phyloP scores from a whole-genome alignment of 1,140 invertebrate species.

The Drosophila nigrodunni region DNA sequence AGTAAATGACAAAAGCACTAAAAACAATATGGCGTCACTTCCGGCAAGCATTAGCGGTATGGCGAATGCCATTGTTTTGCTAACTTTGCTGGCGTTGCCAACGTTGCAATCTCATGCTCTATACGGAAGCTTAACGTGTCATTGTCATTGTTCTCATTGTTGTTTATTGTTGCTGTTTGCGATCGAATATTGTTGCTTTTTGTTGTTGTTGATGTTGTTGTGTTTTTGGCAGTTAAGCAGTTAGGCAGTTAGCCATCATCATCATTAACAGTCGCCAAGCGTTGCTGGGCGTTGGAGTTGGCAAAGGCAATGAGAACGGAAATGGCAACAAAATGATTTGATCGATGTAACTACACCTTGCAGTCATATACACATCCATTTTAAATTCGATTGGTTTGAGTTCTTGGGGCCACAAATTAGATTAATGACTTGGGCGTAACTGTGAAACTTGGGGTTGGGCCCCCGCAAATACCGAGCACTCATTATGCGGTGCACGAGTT shows the following conservation, averaged over 20 bases:
- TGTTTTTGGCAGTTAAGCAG: not conserved
- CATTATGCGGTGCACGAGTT: conserved; percentile 80
- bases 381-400: conserved; percentile 48
- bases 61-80: conserved; percentile 29
- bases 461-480: conserved; percentile 40
- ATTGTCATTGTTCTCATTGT: conserved; percentile 55
- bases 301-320: not conserved
- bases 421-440: conserved; percentile 67
- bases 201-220: conserved; percentile 20
- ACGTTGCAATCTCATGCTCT: conserved; percentile 62
- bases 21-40: conserved; percentile 81
- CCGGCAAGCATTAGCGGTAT: conserved; percentile 67
- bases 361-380: conserved; percentile 48
- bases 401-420: conserved; percentile 60
- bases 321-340: conserved; percentile 48
- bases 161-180: conserved; percentile 29
- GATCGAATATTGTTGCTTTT: conserved; percentile 19
- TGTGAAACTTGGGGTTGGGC: not conserved
- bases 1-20: conserved; percentile 68
- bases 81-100: conserved; percentile 3
- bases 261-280: conserved; percentile 64
- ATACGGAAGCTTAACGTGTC: conserved; percentile 68
- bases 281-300: conserved; percentile 8
- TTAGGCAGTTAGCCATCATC: conserved; percentile 51
- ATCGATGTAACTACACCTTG: conserved; percentile 73